phyloP scores from a whole-genome alignment of 2,888 invertebrate species.

The Argynnis bischoffii region DNA sequence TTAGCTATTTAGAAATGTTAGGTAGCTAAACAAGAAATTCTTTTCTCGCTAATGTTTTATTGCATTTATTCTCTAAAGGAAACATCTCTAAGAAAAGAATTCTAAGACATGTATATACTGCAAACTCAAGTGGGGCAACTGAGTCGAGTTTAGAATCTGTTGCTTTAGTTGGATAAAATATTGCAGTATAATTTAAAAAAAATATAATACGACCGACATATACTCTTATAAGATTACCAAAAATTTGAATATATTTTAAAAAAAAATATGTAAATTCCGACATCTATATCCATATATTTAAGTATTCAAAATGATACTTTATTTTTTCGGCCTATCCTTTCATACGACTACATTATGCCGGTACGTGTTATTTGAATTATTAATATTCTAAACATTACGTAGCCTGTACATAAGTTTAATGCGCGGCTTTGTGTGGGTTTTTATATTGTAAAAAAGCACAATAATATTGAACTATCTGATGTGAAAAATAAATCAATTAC shows the following conservation, averaged over 20 bases:
- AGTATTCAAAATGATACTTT: not conserved
- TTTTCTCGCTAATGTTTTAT: not conserved
- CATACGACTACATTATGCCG: not conserved
- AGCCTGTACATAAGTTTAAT: constrained; percentile 2
- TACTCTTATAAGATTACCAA: too few relatives aligned
- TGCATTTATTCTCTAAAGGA: not conserved
- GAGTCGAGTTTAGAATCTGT: too few relatives aligned
- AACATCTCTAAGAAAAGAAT: not conserved
- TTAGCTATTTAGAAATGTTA: not conserved
- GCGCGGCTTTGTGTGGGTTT: constrained; percentile 2
- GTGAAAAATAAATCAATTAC: constrained; percentile 7
- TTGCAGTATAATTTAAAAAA: too few relatives aligned
- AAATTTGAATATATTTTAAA: too few relatives aligned
- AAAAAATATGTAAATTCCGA: too few relatives aligned
- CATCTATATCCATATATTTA: not conserved
- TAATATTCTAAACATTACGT: constrained; percentile 8
- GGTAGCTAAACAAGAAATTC: not conserved
- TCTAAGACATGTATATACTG: not conserved
- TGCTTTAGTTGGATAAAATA: too few relatives aligned
- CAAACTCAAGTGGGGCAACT: too few relatives aligned
- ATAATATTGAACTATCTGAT: not conserved
- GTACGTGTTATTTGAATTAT: constrained; percentile 6
- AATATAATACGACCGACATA: too few relatives aligned
- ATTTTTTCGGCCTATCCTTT: constrained; percentile 2
- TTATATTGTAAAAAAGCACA: constrained; percentile 5